These are phyloP conservation scores for Polylopha cassiicola DNA, from an alignment of 2,888 invertebrate species.

Conservation along the genomic window DNA sequence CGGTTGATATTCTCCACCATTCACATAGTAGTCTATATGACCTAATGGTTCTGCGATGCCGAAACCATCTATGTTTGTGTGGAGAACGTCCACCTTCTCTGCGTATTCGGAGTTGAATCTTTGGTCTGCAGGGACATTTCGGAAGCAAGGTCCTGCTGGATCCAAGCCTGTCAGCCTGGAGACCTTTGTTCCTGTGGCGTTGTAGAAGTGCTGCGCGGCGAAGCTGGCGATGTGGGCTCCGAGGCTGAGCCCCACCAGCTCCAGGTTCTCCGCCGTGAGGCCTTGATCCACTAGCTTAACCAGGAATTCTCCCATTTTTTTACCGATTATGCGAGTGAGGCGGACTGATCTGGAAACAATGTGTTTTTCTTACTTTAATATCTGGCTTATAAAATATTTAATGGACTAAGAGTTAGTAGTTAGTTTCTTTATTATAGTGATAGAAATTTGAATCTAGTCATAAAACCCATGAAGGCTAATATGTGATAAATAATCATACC, in stretches of 20 bases:
- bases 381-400: neutral
- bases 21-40: conserved; percentile 61
- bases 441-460: too few species aligned
- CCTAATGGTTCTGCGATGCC: conserved; percentile 62
- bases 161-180: conserved; percentile 58
- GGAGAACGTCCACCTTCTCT: conserved; percentile 51
- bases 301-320: conserved; percentile 56
- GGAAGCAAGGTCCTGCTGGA: conserved; percentile 65
- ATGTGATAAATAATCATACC: too few species aligned
- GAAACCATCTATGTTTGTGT: conserved; percentile 69
- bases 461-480: too few species aligned
- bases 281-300: conserved; percentile 48
- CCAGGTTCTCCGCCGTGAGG: conserved; percentile 47
- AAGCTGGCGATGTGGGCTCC: conserved; percentile 55
- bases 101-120: conserved; percentile 48
- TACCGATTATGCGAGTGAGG: conserved; percentile 48
- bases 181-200: conserved; percentile 51
- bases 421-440: too few species aligned
- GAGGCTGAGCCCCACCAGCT: conserved; percentile 57
- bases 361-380: conserved; percentile 8
- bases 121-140: conserved; percentile 41
- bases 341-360: conserved; percentile 56
- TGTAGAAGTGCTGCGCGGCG: conserved; percentile 57
- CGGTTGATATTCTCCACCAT: conserved; percentile 67
- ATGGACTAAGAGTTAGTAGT: neutral